Evolutionary conservation across 2,797 vertebrate species (phyloP).

Genomic region (Cyprinella venusta): DNA sequence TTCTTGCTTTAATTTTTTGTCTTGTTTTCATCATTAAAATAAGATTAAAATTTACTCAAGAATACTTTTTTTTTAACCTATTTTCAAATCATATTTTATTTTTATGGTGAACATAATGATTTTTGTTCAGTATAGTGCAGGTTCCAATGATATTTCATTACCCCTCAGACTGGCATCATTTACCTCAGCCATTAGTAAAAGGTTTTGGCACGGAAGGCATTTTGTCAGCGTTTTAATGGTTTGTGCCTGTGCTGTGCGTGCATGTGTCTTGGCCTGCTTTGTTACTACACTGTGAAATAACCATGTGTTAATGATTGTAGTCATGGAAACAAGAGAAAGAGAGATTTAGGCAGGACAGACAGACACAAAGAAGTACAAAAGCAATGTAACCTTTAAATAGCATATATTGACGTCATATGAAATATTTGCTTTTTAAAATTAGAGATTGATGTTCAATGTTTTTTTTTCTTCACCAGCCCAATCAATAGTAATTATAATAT

Average conservation of each 20-base stretch:
- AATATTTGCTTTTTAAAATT: slow-evolving; percentile 6
- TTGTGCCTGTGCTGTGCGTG: slow-evolving; percentile 33
- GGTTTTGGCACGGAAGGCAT: slow-evolving; percentile 45
- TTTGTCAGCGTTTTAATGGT: slow-evolving; percentile 46
- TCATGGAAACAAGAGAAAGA: slow-evolving; percentile 75
- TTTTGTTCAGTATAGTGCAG: not conserved
- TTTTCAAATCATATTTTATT: not conserved
- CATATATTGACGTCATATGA: slow-evolving; percentile 8
- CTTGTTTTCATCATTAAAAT: not conserved
- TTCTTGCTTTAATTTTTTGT: not conserved
- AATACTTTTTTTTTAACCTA: not conserved
- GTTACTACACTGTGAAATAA: slow-evolving; percentile 62
- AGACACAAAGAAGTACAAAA: slow-evolving; percentile 42
- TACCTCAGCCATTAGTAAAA: slow-evolving; percentile 34
- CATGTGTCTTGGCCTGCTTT: slow-evolving; percentile 17
- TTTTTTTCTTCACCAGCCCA: not conserved
- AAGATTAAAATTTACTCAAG: not conserved
- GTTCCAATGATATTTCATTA: slow-evolving; percentile 31
- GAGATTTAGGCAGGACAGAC: slow-evolving; percentile 36
- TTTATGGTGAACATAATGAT: not conserved
- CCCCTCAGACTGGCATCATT: slow-evolving; percentile 9
- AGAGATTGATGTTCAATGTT: not conserved
- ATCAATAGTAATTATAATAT: not conserved
- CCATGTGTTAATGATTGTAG: slow-evolving; percentile 80
- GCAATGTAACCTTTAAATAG: slow-evolving; percentile 27